Evolutionary conservation across 23 tunicate species (phyloP), one percentile per base, ranked within the genome.

Genomic region (Botrylloides violaceus): DNA sequence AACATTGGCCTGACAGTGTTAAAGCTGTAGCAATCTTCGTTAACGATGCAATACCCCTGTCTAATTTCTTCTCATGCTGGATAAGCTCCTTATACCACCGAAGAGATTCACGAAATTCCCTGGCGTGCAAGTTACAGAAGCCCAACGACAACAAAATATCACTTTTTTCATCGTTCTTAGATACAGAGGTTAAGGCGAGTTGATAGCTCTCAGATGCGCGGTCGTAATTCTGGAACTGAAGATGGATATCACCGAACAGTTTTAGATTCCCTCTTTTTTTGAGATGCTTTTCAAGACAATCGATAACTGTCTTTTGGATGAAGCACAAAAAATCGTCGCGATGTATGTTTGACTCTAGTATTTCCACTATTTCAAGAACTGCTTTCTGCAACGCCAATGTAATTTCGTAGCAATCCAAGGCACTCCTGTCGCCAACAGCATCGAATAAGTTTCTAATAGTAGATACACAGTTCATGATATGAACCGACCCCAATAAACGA

Each of bases 391-490:
- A 23, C 18, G 27, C 29, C 18, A 23, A 28, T 15, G 65, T 15
- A 15, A 30, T 73, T 34, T 62, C 74, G 37, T 25, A 73, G 28
- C 29, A 62, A 33, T 73, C 78, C 12, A 73, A 12, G 30, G 53
- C 31, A 36, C 78, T 73, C 0, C 21, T 12, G 27, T 62, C 29
- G 20, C 78, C 78, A 19, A 73, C 78, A 25, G 74, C 53, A 29
- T 61, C 73, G 21, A 29, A 20, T 21, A 73, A 12, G 21, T 62
- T 26, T 15, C 12, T 34, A 12, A n/a, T 23, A 12, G 0, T 29
- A 12, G 31, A 71, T 15, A 73, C 18, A 0, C 1, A 23, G 23
- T 43, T 1, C 9, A 33, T 28, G 12, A 15, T 7, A 18, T 12
- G 37, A 7, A 34, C 48, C 12, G 38, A 48, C 18, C 36, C 31